Conservation (phyloP, 2,113 vertebrate genomes). For the Ceyx margarethae region DNA sequence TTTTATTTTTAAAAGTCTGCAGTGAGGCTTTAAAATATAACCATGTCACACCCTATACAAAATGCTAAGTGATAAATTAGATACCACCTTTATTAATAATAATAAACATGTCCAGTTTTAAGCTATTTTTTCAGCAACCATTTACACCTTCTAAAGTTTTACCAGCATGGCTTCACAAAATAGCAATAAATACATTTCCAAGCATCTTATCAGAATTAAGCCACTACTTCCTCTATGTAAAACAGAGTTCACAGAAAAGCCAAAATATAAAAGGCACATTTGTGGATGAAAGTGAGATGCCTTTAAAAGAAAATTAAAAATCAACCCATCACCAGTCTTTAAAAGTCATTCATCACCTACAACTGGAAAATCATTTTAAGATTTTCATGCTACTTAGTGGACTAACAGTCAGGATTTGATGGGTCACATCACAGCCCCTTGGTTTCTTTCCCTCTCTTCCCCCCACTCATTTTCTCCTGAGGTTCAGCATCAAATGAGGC, state of each 20-base stretch:
- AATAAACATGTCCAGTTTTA: background rate
- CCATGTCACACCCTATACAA: background rate
- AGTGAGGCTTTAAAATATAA: background rate
- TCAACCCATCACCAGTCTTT: background rate
- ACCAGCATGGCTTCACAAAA: background rate
- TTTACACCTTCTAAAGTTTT: background rate
- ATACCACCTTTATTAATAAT: background rate
- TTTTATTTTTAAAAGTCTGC: background rate
- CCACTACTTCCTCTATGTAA: background rate
- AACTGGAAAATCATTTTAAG: background rate
- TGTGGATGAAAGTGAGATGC: background rate
- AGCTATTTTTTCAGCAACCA: background rate
- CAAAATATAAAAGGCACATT: background rate
- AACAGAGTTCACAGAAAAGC: background rate
- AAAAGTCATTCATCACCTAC: background rate
- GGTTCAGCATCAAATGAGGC: background rate
- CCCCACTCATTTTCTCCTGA: background rate
- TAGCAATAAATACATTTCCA: background rate
- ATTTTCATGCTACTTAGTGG: background rate
- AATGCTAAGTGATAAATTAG: background rate
- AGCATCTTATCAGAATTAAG: background rate
- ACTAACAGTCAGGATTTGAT: background rate
- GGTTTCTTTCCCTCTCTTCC: background rate
- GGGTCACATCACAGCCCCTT: background rate
- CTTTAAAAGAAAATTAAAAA: background rate